phyloP scores from a whole-genome alignment of 2,113 vertebrate genomes.

The Oryzias javanicus region DNA sequence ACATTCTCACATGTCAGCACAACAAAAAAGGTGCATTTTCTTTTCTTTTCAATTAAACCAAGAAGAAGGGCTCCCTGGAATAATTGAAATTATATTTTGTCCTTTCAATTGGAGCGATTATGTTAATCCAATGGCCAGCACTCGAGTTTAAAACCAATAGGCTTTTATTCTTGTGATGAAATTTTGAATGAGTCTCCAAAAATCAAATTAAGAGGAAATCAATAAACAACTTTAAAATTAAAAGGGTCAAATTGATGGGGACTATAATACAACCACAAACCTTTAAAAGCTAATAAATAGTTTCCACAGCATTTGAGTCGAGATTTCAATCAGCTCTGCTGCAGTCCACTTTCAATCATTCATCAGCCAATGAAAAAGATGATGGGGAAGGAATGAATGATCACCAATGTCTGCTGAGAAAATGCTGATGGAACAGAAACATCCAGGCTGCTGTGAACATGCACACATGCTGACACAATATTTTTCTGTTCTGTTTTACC shows the following conservation, averaged over 20 bases:
- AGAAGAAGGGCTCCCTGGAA: not conserved
- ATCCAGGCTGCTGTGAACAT: no score
- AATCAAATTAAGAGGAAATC: slow-evolving; percentile 23
- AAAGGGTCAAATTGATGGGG: slow-evolving; percentile 9
- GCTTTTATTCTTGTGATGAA: slow-evolving; percentile 8
- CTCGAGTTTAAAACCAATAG: not conserved
- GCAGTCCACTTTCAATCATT: slow-evolving; percentile 17
- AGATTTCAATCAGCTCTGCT: slow-evolving; percentile 11
- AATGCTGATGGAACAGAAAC: no score
- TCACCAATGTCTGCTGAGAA: no score
- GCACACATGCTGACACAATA: no score
- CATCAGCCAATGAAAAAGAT: not conserved
- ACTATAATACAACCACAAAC: slow-evolving; percentile 15
- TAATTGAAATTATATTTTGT: not conserved
- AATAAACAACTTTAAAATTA: slow-evolving; percentile 10
- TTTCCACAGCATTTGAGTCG: slow-evolving; percentile 22
- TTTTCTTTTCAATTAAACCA: not conserved
- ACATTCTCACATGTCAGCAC: not conserved
- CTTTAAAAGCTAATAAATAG: slow-evolving; percentile 31
- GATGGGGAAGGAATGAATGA: slow-evolving; percentile 12
- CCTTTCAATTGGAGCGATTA: no score
- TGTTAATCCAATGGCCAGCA: no score
- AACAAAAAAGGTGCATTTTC: not conserved
- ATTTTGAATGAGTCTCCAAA: slow-evolving; percentile 1
- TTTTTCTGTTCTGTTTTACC: no score